Percentiles rank a stretch among this genome's conserved stretches.
These are phyloP conservation scores for Platysteira castanea DNA, from an alignment of 2,113 vertebrate species.

Conservation along the genomic window DNA sequence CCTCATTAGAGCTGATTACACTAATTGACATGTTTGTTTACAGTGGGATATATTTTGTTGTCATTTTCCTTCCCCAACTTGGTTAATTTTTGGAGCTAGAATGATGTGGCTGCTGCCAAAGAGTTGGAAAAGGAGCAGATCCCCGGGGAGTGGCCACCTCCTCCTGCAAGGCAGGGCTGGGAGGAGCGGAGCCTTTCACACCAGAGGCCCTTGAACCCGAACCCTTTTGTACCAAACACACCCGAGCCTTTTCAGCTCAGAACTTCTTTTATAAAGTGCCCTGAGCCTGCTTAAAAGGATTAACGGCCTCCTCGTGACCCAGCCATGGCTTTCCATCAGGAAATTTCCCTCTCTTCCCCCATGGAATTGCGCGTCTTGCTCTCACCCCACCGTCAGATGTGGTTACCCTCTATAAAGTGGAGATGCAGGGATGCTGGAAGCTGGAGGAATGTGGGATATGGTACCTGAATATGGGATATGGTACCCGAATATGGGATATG, in stretches of 20 bases:
- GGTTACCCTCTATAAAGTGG: neutral
- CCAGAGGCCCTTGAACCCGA: neutral
- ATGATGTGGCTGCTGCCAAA: neutral
- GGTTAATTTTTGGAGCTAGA: neutral
- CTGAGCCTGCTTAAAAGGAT: neutral
- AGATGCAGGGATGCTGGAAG: neutral
- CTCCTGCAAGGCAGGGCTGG: neutral
- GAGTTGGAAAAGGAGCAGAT: neutral
- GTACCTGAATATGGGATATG: neutral
- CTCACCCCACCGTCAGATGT: neutral
- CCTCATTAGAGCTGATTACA: constrained; percentile 53
- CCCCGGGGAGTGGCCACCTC: neutral
- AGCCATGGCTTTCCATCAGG: neutral
- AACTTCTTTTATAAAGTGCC: neutral
- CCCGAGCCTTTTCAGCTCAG: fast-evolving
- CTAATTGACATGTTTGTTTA: constrained; percentile 47
- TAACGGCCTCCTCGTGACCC: neutral
- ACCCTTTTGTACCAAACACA: neutral
- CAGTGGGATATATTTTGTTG: constrained; percentile 12
- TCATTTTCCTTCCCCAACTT: neutral
- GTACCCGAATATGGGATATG: neutral
- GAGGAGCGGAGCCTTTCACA: neutral
- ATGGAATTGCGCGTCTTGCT: neutral
- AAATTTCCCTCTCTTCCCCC: neutral
- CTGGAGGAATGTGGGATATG: neutral